phyloP scores from a whole-genome alignment of 2,888 invertebrate genomes.

The Aleiodes testaceus region DNA sequence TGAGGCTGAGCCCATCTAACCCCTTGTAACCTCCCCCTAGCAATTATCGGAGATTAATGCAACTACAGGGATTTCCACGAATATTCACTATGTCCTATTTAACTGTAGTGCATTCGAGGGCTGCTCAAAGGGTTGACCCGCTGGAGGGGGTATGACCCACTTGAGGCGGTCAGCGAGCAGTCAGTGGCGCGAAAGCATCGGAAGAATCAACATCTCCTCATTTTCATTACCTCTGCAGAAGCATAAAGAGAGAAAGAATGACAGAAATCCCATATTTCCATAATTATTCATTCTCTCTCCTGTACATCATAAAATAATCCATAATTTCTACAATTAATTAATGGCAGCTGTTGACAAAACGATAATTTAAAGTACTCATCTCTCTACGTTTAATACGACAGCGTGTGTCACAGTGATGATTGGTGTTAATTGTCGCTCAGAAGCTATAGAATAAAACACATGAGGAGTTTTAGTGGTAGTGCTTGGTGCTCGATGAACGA shows the following conservation, averaged over 20 bases:
- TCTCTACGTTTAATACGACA: too few relatives aligned
- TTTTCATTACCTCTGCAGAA: neutral
- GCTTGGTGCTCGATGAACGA: conserved; percentile 48
- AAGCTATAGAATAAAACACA: conserved; percentile 42
- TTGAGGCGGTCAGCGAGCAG: conserved; percentile 28
- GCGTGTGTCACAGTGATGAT: conserved; percentile 46
- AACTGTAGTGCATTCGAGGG: neutral
- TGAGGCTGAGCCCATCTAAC: too few relatives aligned
- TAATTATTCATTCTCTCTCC: too few relatives aligned
- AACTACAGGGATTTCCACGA: neutral
- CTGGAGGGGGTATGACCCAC: conserved; percentile 27
- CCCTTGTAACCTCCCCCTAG: too few relatives aligned
- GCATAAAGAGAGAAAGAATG: too few relatives aligned
- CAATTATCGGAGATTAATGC: conserved; percentile 11
- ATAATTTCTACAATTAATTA: too few relatives aligned
- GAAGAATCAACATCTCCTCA: neutral
- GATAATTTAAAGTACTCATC: too few relatives aligned
- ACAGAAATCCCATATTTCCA: too few relatives aligned
- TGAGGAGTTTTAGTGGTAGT: conserved; percentile 47
- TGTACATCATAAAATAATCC: too few relatives aligned
- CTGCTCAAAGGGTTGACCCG: conserved; percentile 8
- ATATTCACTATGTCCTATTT: neutral
- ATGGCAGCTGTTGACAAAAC: too few relatives aligned
- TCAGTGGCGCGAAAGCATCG: conserved; percentile 41
- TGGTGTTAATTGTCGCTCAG: conserved; percentile 51